Evolutionary conservation across 2,797 vertebrate species (phyloP).

Genomic region (Galago senegalensis): DNA sequence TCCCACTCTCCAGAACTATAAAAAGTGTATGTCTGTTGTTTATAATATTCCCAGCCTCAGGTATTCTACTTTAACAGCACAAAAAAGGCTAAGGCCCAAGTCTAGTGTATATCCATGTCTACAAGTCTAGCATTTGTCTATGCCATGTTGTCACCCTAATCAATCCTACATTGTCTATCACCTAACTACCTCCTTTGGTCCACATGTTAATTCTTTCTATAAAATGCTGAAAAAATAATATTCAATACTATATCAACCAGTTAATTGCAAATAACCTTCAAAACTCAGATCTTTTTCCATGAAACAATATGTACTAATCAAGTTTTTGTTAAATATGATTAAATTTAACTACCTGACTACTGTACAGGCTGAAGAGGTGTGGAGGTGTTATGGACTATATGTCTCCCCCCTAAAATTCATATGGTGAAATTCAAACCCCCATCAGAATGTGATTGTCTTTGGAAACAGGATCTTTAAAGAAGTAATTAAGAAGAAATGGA

Average conservation of each 20-base stretch:
- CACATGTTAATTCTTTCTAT: not conserved
- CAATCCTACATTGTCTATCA: not conserved
- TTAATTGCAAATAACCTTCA: not conserved
- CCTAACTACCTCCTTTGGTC: not conserved
- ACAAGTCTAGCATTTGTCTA: not conserved
- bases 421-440: not conserved
- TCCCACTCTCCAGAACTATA: not conserved
- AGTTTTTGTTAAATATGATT: conserved; percentile 11
- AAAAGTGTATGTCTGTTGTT: not conserved
- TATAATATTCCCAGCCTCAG: not conserved
- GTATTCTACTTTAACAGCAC: not conserved
- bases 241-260: not conserved
- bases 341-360: not conserved
- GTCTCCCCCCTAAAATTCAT: not conserved
- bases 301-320: not conserved
- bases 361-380: not conserved
- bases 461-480: not conserved
- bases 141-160: not conserved
- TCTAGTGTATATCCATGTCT: not conserved
- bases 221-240: not conserved
- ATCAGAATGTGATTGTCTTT: not conserved
- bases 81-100: not conserved
- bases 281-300: not conserved
- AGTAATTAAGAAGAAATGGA: not conserved
- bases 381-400: not conserved